These are phyloP conservation scores for Elysia crispata DNA, from an alignment of 2,888 invertebrate species.

Conservation along the genomic window DNA sequence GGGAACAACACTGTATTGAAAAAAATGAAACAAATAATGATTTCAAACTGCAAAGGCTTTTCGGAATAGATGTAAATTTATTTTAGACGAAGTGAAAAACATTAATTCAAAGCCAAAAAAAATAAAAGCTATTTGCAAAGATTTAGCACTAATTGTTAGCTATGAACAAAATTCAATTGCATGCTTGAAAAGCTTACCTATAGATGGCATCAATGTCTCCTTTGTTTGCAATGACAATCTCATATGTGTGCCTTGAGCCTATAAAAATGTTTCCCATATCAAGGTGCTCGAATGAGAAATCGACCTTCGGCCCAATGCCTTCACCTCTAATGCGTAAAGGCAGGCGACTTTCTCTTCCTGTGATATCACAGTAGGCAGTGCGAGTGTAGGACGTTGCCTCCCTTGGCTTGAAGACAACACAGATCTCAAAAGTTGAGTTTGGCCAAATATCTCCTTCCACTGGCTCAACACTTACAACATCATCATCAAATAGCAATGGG, in stretches of 20 bases:
- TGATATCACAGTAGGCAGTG: constrained; percentile 77
- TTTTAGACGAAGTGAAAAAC: too few relatives aligned
- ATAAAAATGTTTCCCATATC: constrained; percentile 78
- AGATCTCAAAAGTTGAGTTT: constrained; percentile 74
- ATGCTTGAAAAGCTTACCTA: constrained; percentile 32
- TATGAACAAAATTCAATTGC: too few relatives aligned
- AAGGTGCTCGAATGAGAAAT: constrained; percentile 74
- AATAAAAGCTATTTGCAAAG: too few relatives aligned
- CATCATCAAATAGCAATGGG: constrained; percentile 74
- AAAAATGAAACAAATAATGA: not conserved
- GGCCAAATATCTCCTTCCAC: constrained; percentile 78
- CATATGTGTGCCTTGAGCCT: constrained; percentile 76
- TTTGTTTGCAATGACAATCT: constrained; percentile 77
- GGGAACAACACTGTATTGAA: constrained; percentile 67
- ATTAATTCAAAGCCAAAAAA: too few relatives aligned
- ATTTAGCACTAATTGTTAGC: too few relatives aligned
- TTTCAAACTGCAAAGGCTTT: not conserved
- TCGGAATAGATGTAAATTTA: too few relatives aligned
- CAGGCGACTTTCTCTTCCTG: constrained; percentile 76
- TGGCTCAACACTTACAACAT: constrained; percentile 76
- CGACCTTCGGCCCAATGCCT: constrained; percentile 76
- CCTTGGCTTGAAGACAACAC: constrained; percentile 75
- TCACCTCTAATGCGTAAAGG: constrained; percentile 75
- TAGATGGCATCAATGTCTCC: constrained; percentile 77
- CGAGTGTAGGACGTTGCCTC: constrained; percentile 74